Evolutionary conservation across 2,888 invertebrate species (phyloP), one percentile per base, ranked within the genome.

Genomic region (Drosophila prolongata): DNA sequence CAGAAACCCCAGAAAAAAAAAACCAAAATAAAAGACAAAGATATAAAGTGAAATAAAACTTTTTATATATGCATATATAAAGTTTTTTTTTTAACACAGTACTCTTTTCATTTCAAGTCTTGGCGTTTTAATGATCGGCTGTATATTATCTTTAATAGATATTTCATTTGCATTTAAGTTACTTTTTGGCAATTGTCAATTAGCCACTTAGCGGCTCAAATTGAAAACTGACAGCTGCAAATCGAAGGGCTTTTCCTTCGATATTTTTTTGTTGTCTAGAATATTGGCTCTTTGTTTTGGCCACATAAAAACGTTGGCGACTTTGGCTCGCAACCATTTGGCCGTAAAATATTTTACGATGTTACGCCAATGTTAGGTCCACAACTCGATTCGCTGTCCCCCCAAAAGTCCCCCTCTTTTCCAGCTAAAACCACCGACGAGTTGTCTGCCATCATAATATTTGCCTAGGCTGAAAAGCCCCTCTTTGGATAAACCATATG

Each of bases 321-420:
- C 75, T 75, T 24, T 44, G 75, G 65, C 75, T 74, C 74, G 72
- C 62, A 68, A 60, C 79, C 79, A 71, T 70, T 86, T 80, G 87
- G 79, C 77, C 76, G 77, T 88, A 84, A 88, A 88, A 88, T 88
- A 88, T 87, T 88, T 87, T 81, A 87, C 81, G 86, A 87, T 79
- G 76, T 79, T 85, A 84, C 84, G 87, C 87, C 77, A 87, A 84
- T 71, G 75, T 67, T 75, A 58, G 73, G 59, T 61, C 56, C 65
- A 69, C 73, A 66, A 68, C 68, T 65, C 75, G 65, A 35, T 38
- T 35, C 57, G 14, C 19, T 3, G 11, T n/a, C 46, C n/a, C n/a
- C n/a, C 14, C 37, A 9, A 40, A 13, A 40, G 40, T 10, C 13
- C 27, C 8, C 44, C 30, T 40, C 30, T 54, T 14, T 58, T 27